Percentiles rank a stretch among this genome's conserved stretches.
Conservation (phyloP, 2,888 invertebrate species). For the Argynnis bischoffii region DNA sequence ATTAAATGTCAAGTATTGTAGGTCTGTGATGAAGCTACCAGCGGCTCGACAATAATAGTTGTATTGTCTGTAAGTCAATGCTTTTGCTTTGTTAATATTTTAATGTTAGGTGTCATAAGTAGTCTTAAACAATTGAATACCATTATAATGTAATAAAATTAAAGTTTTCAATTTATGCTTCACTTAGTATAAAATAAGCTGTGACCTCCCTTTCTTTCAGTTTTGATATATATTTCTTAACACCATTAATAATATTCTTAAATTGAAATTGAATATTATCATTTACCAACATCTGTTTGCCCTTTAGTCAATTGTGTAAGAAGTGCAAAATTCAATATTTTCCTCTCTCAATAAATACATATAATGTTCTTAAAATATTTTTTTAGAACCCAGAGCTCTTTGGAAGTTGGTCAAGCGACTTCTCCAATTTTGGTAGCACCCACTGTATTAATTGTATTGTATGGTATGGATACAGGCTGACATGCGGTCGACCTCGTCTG, state of each 20-base stretch:
- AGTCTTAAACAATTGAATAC: too few species aligned
- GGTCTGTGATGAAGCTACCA: too few species aligned
- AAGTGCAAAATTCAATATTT: slow-evolving; percentile 14
- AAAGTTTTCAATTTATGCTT: too few species aligned
- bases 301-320: slow-evolving; percentile 16
- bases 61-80: too few species aligned
- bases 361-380: slow-evolving; percentile 12
- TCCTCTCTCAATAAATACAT: slow-evolving; percentile 7
- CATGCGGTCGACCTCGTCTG: slow-evolving; percentile 59
- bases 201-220: too few species aligned
- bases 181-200: too few species aligned
- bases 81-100: too few species aligned
- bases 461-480: slow-evolving; percentile 48
- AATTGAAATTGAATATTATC: neutral
- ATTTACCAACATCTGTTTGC: slow-evolving; percentile 10
- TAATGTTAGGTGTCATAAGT: too few species aligned
- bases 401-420: slow-evolving; percentile 25
- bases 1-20: too few species aligned
- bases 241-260: neutral
- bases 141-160: too few species aligned
- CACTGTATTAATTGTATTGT: slow-evolving; percentile 67
- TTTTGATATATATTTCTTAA: too few species aligned
- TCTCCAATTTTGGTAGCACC: slow-evolving; percentile 68
- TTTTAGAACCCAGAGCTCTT: slow-evolving; percentile 12
- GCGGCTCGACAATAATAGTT: too few species aligned